Percentiles rank a stretch among this genome's conserved stretches.
These are phyloP conservation scores for Paraplagusia blochii DNA, from an alignment of 2,113 vertebrate genomes.

Conservation along the genomic window DNA sequence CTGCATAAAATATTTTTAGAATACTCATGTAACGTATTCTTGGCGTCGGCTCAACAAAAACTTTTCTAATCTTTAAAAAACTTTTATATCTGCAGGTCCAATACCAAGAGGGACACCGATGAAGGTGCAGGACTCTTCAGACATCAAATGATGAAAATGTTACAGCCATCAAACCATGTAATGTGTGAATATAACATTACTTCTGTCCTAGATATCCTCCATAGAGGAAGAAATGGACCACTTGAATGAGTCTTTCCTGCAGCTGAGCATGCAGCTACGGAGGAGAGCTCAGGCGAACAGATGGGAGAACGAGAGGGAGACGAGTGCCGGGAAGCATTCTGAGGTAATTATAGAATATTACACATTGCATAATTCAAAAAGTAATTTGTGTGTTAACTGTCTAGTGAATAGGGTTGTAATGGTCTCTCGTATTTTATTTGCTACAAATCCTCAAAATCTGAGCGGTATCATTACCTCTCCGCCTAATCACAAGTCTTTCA, in stretches of 20 bases:
- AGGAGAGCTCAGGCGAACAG: constrained; percentile 35
- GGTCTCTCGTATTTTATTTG: not conserved
- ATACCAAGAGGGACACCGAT: constrained; percentile 46
- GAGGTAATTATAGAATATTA: constrained; percentile 54
- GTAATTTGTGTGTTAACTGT: not conserved
- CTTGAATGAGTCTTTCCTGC: constrained; percentile 74
- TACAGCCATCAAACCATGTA: not conserved
- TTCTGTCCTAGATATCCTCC: constrained; percentile 53
- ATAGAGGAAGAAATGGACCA: constrained; percentile 71
- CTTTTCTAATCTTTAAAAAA: not conserved
- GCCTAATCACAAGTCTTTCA: not conserved
- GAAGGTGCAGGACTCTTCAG: constrained; percentile 34
- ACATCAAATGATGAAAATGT: not conserved
- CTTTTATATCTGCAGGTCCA: constrained; percentile 43
- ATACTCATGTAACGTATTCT: too few species aligned
- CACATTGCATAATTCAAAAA: constrained; percentile 9
- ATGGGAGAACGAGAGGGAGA: constrained; percentile 24
- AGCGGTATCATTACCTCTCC: not conserved
- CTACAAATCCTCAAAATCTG: not conserved
- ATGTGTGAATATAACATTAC: not conserved
- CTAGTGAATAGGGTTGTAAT: not conserved
- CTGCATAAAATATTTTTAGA: too few species aligned
- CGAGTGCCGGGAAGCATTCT: constrained; percentile 26
- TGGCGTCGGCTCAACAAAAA: not conserved
- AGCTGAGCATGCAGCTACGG: constrained; percentile 67